Evolutionary conservation across 2,797 vertebrate species (phyloP).

Genomic region (Toxotes lorentzi): DNA sequence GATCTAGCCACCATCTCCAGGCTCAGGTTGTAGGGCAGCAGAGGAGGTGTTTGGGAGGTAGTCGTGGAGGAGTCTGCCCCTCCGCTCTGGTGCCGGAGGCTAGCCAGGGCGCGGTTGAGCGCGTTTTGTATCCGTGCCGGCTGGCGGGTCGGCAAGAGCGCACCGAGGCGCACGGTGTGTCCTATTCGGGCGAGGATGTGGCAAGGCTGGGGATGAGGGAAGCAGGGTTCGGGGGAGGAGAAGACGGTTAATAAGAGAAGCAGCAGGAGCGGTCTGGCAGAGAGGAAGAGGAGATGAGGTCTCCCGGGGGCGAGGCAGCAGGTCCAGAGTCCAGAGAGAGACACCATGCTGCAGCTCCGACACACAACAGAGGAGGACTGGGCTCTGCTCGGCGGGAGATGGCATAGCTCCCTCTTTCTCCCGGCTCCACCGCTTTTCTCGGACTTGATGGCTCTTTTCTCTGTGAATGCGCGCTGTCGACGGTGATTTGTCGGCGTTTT

Average conservation of each 20-base stretch:
- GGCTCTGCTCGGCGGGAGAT: slow-evolving; percentile 79
- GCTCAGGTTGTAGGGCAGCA: slow-evolving; percentile 91
- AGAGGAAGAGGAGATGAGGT: slow-evolving; percentile 70
- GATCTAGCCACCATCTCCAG: slow-evolving; percentile 90
- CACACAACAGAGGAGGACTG: slow-evolving; percentile 80
- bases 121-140: slow-evolving; percentile 89
- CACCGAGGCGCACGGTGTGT: slow-evolving; percentile 91
- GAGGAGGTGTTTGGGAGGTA: slow-evolving; percentile 69
- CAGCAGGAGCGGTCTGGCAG: slow-evolving; percentile 65
- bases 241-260: slow-evolving; percentile 68
- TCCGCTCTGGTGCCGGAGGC: slow-evolving; percentile 80
- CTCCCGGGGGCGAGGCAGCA: slow-evolving; percentile 78
- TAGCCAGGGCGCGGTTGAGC: slow-evolving; percentile 87
- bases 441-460: slow-evolving; percentile 72
- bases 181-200: slow-evolving; percentile 86
- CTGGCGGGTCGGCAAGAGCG: slow-evolving; percentile 88
- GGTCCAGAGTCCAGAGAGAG: slow-evolving; percentile 82
- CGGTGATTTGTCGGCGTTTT: slow-evolving; percentile 52
- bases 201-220: slow-evolving; percentile 90
- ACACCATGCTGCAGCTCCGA: slow-evolving; percentile 84
- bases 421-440: slow-evolving; percentile 73
- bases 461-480: slow-evolving; percentile 42
- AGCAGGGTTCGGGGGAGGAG: slow-evolving; percentile 79
- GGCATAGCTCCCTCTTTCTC: slow-evolving; percentile 82
- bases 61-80: slow-evolving; percentile 70